phyloP scores from a whole-genome alignment of 2,888 invertebrate genomes.

The Yponomeuta plumbellus region DNA sequence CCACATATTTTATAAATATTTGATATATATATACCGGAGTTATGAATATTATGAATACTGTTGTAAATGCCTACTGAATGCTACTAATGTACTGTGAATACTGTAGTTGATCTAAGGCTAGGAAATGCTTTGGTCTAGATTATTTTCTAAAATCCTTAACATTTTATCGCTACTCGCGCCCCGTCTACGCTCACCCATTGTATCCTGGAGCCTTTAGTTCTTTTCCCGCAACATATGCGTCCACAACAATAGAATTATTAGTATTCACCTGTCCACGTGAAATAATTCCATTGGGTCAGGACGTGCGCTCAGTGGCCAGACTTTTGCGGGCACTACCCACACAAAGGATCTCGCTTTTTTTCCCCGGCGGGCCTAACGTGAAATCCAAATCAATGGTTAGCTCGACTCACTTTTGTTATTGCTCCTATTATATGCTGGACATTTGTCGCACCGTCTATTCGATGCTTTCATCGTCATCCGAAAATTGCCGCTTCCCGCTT shows the following conservation, averaged over 20 bases:
- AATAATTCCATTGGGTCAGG: conserved; percentile 43
- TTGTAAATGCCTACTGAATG: no score
- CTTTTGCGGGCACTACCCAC: conserved; percentile 59
- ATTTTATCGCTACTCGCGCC: neutral
- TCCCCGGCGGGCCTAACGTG: conserved; percentile 44
- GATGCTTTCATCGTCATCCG: conserved; percentile 38
- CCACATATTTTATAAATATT: no score
- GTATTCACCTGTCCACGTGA: conserved; percentile 60
- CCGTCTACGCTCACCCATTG: neutral
- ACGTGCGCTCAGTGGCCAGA: conserved; percentile 55
- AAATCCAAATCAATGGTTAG: conserved; percentile 74
- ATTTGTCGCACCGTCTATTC: conserved; percentile 39
- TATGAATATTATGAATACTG: no score
- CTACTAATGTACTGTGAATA: no score
- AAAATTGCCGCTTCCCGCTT: conserved; percentile 37
- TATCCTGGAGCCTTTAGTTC: neutral
- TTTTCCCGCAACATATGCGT: conserved; percentile 20
- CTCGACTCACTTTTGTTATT: conserved; percentile 69
- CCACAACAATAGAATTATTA: conserved; percentile 51
- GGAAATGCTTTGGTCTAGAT: neutral
- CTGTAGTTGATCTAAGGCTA: neutral
- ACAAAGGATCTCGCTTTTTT: conserved; percentile 63
- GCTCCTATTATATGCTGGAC: conserved; percentile 59
- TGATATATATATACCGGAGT: no score
- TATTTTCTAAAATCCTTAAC: neutral